Conservation (phyloP, 2,888 invertebrate species). For the Exocentrus adspersus region DNA sequence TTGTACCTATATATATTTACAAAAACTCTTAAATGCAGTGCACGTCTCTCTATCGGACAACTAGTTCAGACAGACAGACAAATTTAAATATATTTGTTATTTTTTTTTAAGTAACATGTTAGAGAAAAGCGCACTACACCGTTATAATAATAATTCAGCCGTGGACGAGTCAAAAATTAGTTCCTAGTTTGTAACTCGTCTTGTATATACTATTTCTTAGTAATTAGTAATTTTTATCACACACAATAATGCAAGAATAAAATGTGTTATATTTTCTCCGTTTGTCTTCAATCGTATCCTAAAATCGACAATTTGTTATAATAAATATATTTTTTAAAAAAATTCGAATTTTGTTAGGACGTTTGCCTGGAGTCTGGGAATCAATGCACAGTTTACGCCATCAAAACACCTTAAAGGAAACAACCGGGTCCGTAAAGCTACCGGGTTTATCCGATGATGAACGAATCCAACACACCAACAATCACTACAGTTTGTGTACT, state of each 20-base stretch:
- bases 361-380: background rate
- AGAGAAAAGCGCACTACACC: slow-evolving; percentile 12
- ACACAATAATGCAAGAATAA: slow-evolving; percentile 38
- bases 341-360: background rate
- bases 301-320: slow-evolving; percentile 14
- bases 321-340: slow-evolving; percentile 7
- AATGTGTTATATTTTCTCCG: slow-evolving; percentile 13
- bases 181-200: slow-evolving; percentile 4
- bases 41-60: background rate
- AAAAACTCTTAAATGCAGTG: slow-evolving; percentile 29
- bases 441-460: too few relatives aligned
- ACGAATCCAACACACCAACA: too few relatives aligned
- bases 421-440: too few relatives aligned
- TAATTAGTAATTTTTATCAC: slow-evolving; percentile 45
- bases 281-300: slow-evolving; percentile 9
- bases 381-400: background rate
- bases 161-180: slow-evolving; percentile 3
- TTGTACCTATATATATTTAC: slow-evolving; percentile 52
- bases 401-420: background rate
- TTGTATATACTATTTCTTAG: slow-evolving; percentile 27
- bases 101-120: background rate
- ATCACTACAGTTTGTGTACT: too few relatives aligned
- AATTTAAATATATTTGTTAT: slow-evolving; percentile 26
- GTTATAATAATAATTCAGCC: slow-evolving; percentile 35
- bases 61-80: background rate